phyloP scores from a whole-genome alignment of 2,888 invertebrate genomes.

The Agonopterix alstromeriana region DNA sequence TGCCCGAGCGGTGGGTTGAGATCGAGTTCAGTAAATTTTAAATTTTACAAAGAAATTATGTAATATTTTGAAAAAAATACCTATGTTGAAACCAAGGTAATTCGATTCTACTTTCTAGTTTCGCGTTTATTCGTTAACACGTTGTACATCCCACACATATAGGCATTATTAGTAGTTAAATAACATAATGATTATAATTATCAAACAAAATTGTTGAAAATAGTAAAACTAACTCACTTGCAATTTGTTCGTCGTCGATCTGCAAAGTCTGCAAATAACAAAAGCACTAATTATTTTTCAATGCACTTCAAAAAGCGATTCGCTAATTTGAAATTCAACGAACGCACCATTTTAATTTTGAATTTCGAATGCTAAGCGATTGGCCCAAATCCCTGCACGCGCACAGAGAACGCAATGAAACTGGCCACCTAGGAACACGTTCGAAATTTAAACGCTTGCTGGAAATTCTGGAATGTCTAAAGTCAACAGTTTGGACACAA shows the following conservation, averaged over 20 bases:
- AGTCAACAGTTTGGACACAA: conserved; percentile 18
- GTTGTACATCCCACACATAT: too few species aligned
- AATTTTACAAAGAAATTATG: too few species aligned
- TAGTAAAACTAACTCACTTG: conserved; percentile 48
- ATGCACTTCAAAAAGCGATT: conserved; percentile 1
- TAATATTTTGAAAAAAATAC: too few species aligned
- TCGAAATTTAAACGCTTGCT: conserved; percentile 42
- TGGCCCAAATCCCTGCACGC: conserved; percentile 31
- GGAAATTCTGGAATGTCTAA: conserved; percentile 14
- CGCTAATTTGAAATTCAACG: conserved; percentile 3
- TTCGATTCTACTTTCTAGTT: too few species aligned
- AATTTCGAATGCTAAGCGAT: conserved; percentile 16
- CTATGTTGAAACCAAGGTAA: too few species aligned
- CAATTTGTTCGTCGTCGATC: conserved; percentile 68
- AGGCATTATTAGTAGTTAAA: too few species aligned
- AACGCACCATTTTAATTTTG: conserved; percentile 51
- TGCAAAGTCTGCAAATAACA: conserved; percentile 47
- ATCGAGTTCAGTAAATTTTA: too few species aligned
- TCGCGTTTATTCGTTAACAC: too few species aligned
- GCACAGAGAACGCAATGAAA: conserved; percentile 39
- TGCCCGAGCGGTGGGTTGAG: too few species aligned
- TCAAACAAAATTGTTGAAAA: too few species aligned
- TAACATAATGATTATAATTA: too few species aligned
- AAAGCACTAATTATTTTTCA: conserved; percentile 10
- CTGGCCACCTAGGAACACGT: conserved; percentile 41